Evolutionary conservation across 2,888 invertebrate species (phyloP), one percentile per base, ranked within the genome.

Genomic region (Venustoraphidia nigricollis): DNA sequence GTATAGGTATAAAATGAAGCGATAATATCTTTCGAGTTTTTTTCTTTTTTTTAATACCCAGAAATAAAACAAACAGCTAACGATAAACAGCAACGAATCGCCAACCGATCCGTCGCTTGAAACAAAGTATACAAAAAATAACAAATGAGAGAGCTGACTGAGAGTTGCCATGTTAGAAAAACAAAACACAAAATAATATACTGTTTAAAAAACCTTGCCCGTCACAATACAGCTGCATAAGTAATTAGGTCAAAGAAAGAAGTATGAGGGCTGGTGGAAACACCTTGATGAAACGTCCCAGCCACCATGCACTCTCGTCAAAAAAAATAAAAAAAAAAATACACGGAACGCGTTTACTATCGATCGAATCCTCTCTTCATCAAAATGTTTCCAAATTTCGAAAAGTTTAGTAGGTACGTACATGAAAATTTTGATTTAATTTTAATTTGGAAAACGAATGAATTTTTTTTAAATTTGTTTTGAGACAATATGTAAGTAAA

Each of bases 221-320:
- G 27, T 27, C 6, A 27, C 66, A 59, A 65, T 66, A 59, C 61
- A 61, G 62, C 62, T 64, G 52, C 49, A 52, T 52, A 54, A 54
- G 53, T 53, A 55, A 52, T 52, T 38, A 50, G 27, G 27, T 27
- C 27, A 27, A 27, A 27, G 27, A 27, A 27, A 27, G 27, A 27
- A 27, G 27, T 27, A 27, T 27, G 27, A 43, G 45, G 47, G 50
- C 59, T 55, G 56, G 63, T 66, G 71, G 71, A 72, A 70, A 70
- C 69, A 70, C 69, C 68, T 71, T 71, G 70, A 70, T 69, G 65
- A 66, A 60, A 60, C 58, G 63, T 40, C 52, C 50, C 52, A 51
- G 50, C 52, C 52, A 52, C 52, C 52, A 51, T 51, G 35, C 37
- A 46, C 37, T 47, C 34, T 27, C 11, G 27, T 34, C 42, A 42